Base-by-base conservation (phyloP, 2,888 invertebrate genomes). In the Bombylius discolor region DNA sequence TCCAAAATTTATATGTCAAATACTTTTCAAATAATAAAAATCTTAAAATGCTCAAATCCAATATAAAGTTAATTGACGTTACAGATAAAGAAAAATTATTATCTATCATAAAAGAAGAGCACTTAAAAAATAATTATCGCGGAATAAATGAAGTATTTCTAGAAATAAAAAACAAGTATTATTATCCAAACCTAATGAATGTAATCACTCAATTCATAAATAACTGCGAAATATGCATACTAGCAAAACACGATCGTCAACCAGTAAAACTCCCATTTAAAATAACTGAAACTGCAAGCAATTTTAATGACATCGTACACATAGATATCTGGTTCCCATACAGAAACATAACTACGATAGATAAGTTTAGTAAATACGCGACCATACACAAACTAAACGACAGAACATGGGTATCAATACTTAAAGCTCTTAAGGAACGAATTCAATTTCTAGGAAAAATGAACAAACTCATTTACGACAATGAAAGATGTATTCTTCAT, bases 221-320 rank as follows among this genome's bases (percentile, higher is more conserved):
- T 14, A 59, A 62, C 32, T 62, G 63, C 34, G 55, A 59, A 49
- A 55, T 53, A 42, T 62, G 62, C 46, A 57, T 58, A 55, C 53
- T 56, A 52, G 58, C 57, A 14, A 63, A 62, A 54, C 61, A 60
- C 47, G 61, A 63, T 53, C 34, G 62, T n/a, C 56, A 62, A 39
- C 62, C 64, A 11, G 49, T 56, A 45, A 52, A 59, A 39, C 52
- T 56, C 5, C 54, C 56, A 47, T 60, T 61, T 12, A 56, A 61
- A 34, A 33, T 64, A 1, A 62, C 62, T 1, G 56, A 58, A 48
- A 58, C 59, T 44, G 60, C 36, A 8, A 36, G 4, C 9, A 36
- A 36, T 36, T 36, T 36, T 36, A 36, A 36, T 9, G 36, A 63
- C 47, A 56, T 58, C 33, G 51, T 63, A 47, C 61, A 59, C 48